phyloP scores from a whole-genome alignment of 2,888 invertebrate genomes.

The Pachliopta kotzebuea region DNA sequence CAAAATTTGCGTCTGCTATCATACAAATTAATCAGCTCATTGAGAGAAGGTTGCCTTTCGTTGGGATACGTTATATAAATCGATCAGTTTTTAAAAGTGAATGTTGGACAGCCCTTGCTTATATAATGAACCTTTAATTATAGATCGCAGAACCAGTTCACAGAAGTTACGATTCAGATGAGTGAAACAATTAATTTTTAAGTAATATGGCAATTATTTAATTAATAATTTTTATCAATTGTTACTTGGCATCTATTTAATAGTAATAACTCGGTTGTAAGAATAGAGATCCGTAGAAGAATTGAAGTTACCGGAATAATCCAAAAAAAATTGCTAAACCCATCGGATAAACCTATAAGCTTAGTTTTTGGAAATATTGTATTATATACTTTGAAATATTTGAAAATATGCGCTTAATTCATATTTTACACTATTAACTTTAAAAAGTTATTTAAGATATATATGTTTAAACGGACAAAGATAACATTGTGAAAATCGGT shows the following conservation, averaged over 20 bases:
- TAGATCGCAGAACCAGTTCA: conserved; percentile 15
- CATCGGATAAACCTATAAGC: too few relatives aligned
- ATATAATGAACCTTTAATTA: conserved; percentile 19
- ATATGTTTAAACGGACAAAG: too few relatives aligned
- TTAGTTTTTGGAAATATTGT: too few relatives aligned
- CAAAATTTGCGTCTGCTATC: conserved; percentile 5
- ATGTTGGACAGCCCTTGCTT: conserved; percentile 21
- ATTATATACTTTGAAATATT: too few relatives aligned
- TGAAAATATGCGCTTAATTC: too few relatives aligned
- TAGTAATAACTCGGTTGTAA: not conserved
- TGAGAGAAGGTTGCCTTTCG: conserved; percentile 17
- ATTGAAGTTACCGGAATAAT: too few relatives aligned
- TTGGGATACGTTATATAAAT: conserved; percentile 26
- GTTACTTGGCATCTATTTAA: not conserved
- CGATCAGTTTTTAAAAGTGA: conserved; percentile 19
- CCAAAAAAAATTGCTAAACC: too few relatives aligned
- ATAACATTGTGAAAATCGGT: too few relatives aligned
- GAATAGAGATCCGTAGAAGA: too few relatives aligned
- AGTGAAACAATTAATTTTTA: not conserved
- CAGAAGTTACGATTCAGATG: not conserved
- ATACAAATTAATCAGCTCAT: conserved; percentile 15
- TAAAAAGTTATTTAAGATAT: too few relatives aligned
- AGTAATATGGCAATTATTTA: not conserved
- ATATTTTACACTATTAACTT: too few relatives aligned
- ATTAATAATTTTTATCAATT: not conserved